Percentiles rank a stretch among this genome's conserved stretches.
phyloP scores from a whole-genome alignment of 2,113 vertebrate species.

The Leptobrachium leishanense region DNA sequence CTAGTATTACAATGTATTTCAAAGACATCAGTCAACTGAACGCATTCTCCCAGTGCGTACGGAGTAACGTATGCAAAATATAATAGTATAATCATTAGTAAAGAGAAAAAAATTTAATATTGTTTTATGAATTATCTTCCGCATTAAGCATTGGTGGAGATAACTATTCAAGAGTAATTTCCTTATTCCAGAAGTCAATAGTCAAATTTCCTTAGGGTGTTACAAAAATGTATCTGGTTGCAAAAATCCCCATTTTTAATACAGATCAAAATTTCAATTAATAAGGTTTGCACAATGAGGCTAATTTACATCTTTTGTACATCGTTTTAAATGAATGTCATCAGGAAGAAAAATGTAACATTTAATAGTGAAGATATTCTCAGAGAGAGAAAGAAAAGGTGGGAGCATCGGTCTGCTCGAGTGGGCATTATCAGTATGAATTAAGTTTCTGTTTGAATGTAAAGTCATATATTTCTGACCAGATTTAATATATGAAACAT shows the following conservation, averaged over 20 bases:
- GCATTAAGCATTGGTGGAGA: conserved; percentile 25
- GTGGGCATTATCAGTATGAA: no score
- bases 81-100: conserved; percentile 46
- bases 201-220: conserved; percentile 46
- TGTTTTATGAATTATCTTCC: conserved; percentile 47
- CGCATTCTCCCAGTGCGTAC: conserved; percentile 42
- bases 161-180: conserved; percentile 43
- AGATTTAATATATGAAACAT: no score
- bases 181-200: conserved; percentile 43
- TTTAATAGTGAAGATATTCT: conserved; percentile 32
- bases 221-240: conserved; percentile 41
- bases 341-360: background rate
- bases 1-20: conserved; percentile 49
- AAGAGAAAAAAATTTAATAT: conserved; percentile 38
- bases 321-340: conserved; percentile 19
- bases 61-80: conserved; percentile 45
- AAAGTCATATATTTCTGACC: no score
- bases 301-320: conserved; percentile 39
- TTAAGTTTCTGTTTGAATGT: no score
- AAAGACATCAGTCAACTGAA: conserved; percentile 49
- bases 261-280: conserved; percentile 44
- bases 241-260: conserved; percentile 36
- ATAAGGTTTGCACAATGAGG: conserved; percentile 39
- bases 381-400: background rate
- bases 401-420: background rate